These are phyloP conservation scores for Bostrychus sinensis DNA, from an alignment of 2,113 vertebrate genomes.

Conservation along the genomic window DNA sequence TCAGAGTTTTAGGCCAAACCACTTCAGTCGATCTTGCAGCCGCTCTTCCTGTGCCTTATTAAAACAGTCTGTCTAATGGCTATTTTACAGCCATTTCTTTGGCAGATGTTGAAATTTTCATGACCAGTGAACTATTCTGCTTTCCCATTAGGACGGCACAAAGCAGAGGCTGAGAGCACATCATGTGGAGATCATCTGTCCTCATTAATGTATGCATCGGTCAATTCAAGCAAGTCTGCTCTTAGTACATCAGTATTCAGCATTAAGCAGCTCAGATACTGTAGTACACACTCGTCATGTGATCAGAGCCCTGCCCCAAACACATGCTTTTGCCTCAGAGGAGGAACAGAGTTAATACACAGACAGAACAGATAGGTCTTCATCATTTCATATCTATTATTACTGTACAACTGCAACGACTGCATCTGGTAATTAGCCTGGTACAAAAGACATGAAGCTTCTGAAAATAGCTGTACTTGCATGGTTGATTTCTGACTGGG, in stretches of 20 bases:
- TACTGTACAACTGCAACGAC: too few species aligned
- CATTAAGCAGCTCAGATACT: conserved; percentile 10
- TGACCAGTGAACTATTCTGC: conserved; percentile 59
- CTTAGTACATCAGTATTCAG: conserved; percentile 28
- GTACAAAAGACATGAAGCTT: too few species aligned
- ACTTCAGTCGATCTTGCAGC: conserved; percentile 13
- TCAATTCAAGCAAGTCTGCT: conserved; percentile 30
- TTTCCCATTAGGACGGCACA: conserved; percentile 50
- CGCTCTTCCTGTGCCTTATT: conserved; percentile 42
- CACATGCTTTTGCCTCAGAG: conserved; percentile 4
- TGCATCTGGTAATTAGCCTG: too few species aligned
- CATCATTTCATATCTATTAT: too few species aligned
- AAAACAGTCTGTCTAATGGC: conserved; percentile 50
- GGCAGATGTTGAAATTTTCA: conserved; percentile 55
- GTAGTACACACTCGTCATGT: conserved; percentile 25
- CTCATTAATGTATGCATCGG: conserved; percentile 69
- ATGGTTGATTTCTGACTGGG: too few species aligned
- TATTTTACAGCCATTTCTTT: conserved; percentile 41
- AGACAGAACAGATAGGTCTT: too few species aligned
- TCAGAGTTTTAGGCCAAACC: conserved; percentile 38
- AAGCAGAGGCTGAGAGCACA: conserved; percentile 58
- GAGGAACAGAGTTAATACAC: conserved; percentile 4
- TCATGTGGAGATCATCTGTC: conserved; percentile 46
- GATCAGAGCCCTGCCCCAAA: conserved; percentile 19
- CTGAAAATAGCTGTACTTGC: too few species aligned